Evolutionary conservation across 1,140 invertebrate species (phyloP).

Genomic region (Drosophila mayri): DNA sequence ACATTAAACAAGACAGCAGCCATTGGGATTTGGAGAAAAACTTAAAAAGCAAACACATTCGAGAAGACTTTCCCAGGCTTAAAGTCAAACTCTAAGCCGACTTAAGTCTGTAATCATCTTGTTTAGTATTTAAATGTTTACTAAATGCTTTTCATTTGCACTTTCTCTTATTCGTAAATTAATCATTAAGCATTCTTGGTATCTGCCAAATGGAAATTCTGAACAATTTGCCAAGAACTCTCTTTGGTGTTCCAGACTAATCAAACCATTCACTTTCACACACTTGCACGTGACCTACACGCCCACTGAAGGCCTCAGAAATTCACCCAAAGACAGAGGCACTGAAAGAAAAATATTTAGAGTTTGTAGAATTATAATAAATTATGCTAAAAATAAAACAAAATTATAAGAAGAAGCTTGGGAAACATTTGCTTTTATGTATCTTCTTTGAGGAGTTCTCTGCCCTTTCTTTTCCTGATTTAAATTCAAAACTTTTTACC

Average conservation of each 20-base stretch:
- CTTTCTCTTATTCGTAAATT: not conserved
- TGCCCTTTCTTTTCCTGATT: not conserved
- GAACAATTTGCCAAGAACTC: constrained; percentile 9
- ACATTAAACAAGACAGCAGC: constrained; percentile 38
- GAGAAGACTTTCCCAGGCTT: not conserved
- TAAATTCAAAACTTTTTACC: no score
- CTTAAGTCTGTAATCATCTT: constrained; percentile 7
- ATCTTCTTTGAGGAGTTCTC: accelerated
- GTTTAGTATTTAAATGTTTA: constrained; percentile 4
- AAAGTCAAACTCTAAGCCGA: constrained; percentile 10
- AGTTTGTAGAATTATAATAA: no score
- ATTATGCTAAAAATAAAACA: accelerated
- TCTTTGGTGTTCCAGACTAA: constrained; percentile 26
- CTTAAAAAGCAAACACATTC: not conserved
- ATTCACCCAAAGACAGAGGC: constrained; percentile 1
- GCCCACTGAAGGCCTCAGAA: constrained; percentile 3
- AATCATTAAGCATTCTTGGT: constrained; percentile 4
- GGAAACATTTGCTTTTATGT: not conserved
- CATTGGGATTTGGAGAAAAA: constrained; percentile 3
- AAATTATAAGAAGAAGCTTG: not conserved
- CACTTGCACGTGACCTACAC: constrained; percentile 60
- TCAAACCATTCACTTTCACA: constrained; percentile 72
- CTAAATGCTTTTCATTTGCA: constrained; percentile 5
- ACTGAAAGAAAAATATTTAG: not conserved
- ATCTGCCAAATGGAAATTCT: constrained; percentile 1